Percentiles rank a stretch among this genome's conserved stretches.
Evolutionary conservation across 2,888 invertebrate species (phyloP).

Genomic region (Himalopsyche kuldschensis): DNA sequence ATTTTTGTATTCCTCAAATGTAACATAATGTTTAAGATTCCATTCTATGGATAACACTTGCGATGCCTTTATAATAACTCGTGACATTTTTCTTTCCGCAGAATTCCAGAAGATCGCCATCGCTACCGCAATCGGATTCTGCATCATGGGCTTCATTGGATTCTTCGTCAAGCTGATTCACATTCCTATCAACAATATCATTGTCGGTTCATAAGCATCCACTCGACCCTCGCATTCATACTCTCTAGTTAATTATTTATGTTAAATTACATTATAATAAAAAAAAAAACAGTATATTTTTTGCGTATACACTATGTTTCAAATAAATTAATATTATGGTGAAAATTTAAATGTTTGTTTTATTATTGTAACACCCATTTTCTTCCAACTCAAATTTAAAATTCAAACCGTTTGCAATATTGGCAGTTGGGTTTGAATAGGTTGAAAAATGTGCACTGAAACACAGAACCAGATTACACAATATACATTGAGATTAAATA

Average conservation of each 20-base stretch:
- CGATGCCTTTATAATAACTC: too few species aligned
- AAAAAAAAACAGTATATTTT: neutral
- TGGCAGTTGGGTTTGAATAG: too few species aligned
- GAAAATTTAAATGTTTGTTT: neutral
- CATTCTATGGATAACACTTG: too few species aligned
- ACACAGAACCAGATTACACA: too few species aligned
- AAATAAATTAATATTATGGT: neutral
- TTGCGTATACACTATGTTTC: neutral
- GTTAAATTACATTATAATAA: neutral
- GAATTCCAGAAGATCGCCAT: constrained; percentile 99
- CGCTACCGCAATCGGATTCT: constrained; percentile 99
- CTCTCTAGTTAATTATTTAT: constrained; percentile 1
- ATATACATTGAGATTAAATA: too few species aligned
- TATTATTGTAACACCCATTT: too few species aligned
- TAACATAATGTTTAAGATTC: too few species aligned
- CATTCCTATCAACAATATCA: constrained; percentile 97
- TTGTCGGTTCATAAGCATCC: constrained; percentile 73
- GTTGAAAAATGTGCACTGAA: too few species aligned
- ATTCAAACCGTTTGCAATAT: too few species aligned
- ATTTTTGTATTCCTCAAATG: too few species aligned
- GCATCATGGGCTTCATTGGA: constrained; percentile 99
- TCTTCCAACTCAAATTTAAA: too few species aligned
- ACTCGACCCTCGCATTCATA: neutral
- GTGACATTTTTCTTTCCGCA: constrained; percentile 46
- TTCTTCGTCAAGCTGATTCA: constrained; percentile 99